Evolutionary conservation across 2,797 vertebrate species (phyloP).

Genomic region (Poeciliopsis infans): DNA sequence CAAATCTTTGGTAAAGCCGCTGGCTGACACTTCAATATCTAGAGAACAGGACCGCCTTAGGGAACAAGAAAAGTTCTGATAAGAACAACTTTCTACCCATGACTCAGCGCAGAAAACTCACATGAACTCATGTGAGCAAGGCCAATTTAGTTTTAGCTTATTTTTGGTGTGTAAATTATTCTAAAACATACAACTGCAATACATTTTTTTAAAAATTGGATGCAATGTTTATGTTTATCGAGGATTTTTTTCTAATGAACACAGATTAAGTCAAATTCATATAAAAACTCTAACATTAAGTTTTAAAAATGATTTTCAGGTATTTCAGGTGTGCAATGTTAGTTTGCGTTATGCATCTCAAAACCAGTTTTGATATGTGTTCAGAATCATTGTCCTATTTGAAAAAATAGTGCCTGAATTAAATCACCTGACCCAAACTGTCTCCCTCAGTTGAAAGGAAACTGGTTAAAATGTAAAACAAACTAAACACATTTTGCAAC

Average conservation of each 20-base stretch:
- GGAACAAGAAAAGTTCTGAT: conserved; percentile 8
- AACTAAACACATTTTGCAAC: background rate
- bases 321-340: background rate
- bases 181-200: background rate
- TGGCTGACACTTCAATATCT: conserved; percentile 92
- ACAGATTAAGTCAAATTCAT: background rate
- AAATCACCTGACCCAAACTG: background rate
- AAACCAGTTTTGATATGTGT: background rate
- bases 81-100: background rate
- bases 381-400: background rate
- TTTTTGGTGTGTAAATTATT: background rate
- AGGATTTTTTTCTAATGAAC: background rate
- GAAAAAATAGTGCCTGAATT: background rate
- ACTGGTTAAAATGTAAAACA: background rate
- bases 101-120: background rate
- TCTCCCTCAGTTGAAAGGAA: background rate
- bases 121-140: background rate
- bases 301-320: background rate
- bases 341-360: background rate
- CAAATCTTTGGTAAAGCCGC: conserved; percentile 91
- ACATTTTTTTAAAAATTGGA: background rate
- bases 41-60: conserved; percentile 86
- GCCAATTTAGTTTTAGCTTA: background rate
- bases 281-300: background rate
- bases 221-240: background rate